Conservation (phyloP, 2,113 vertebrate species). For the Neodon shergylaensis region DNA sequence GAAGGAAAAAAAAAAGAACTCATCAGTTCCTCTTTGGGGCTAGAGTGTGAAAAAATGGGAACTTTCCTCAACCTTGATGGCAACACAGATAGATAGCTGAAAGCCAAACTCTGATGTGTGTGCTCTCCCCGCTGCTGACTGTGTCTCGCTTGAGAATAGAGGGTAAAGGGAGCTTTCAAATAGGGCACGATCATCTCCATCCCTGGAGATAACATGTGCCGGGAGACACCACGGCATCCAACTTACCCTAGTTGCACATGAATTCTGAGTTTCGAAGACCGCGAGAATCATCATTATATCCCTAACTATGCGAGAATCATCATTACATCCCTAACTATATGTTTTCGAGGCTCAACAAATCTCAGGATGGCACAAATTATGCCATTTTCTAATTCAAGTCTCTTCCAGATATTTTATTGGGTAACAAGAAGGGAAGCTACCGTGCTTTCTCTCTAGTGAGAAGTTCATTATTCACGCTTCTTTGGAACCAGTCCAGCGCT, state of each 20-base stretch:
- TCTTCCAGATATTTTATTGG: neutral
- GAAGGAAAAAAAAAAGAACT: neutral
- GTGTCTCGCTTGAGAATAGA: neutral
- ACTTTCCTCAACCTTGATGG: neutral
- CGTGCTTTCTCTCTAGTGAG: neutral
- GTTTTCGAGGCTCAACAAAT: neutral
- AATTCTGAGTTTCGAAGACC: constrained; percentile 7
- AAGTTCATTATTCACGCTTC: neutral
- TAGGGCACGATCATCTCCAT: neutral
- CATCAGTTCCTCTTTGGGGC: neutral
- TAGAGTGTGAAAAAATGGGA: neutral
- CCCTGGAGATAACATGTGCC: neutral
- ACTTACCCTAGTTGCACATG: neutral
- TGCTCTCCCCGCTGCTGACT: neutral
- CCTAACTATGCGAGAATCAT: neutral
- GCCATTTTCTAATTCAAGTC: neutral
- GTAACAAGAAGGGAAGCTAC: neutral
- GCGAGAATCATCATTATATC: neutral
- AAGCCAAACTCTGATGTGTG: neutral
- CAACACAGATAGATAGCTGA: neutral
- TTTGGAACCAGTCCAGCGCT: neutral
- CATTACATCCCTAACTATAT: neutral
- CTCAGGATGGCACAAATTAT: neutral
- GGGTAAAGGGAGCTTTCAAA: neutral
- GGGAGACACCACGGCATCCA: neutral